Percentiles rank a stretch among this genome's conserved stretches.
These are phyloP conservation scores for Pyralis farinalis DNA, from an alignment of 2,888 invertebrate species.

Conservation along the genomic window DNA sequence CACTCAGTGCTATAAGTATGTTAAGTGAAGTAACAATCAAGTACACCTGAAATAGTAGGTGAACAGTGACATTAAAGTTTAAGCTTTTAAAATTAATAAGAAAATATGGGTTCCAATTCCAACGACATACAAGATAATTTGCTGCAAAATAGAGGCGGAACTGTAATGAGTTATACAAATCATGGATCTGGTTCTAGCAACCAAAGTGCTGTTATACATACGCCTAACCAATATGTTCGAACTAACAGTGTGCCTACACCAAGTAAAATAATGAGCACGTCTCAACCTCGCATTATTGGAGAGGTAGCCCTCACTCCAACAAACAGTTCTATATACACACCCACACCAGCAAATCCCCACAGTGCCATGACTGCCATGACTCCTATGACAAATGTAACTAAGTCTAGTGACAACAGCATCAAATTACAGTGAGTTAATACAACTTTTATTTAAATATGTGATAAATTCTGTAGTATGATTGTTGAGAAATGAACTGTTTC, in stretches of 20 bases:
- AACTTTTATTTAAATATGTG: too few relatives aligned
- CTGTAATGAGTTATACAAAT: too few relatives aligned
- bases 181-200: too few relatives aligned
- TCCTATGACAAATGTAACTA: constrained; percentile 73
- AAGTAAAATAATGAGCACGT: background rate
- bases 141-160: too few relatives aligned
- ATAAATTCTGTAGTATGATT: too few relatives aligned
- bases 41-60: too few relatives aligned
- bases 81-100: too few relatives aligned
- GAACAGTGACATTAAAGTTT: too few relatives aligned
- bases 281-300: constrained; percentile 41
- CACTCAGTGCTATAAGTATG: too few relatives aligned
- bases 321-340: constrained; percentile 51
- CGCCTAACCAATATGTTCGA: background rate
- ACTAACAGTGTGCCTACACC: background rate
- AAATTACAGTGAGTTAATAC: constrained; percentile 82
- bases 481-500: too few relatives aligned
- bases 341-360: constrained; percentile 74
- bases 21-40: too few relatives aligned
- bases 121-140: too few relatives aligned
- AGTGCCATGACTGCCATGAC: constrained; percentile 75
- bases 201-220: background rate
- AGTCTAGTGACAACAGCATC: constrained; percentile 81
- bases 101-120: background rate
- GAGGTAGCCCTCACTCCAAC: constrained; percentile 68